Conservation (phyloP, 2,797 vertebrate species). For the Menidia menidia region DNA sequence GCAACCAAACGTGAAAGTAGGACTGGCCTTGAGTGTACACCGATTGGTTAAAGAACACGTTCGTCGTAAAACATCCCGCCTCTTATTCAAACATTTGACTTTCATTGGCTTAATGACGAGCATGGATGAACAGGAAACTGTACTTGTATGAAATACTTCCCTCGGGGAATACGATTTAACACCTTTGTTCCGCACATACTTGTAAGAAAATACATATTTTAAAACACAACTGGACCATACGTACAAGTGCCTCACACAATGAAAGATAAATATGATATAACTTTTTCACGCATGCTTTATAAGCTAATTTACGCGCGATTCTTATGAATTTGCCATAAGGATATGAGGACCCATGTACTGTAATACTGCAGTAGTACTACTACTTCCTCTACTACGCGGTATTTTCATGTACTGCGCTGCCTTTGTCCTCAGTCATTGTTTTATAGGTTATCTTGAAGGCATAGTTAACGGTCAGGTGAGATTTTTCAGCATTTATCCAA, state of each 20-base stretch:
- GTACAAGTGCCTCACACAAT: neutral
- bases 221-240: slow-evolving; percentile 12
- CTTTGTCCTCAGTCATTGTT: slow-evolving; percentile 67
- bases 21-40: fast-evolving
- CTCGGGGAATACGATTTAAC: slow-evolving; percentile 60
- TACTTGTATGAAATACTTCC: slow-evolving; percentile 75
- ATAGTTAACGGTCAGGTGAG: slow-evolving; percentile 66
- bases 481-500: slow-evolving; percentile 10
- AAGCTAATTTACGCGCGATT: slow-evolving; percentile 14
- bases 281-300: slow-evolving; percentile 57
- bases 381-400: slow-evolving; percentile 84
- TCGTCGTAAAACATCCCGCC: slow-evolving; percentile 32
- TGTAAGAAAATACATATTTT: slow-evolving; percentile 62
- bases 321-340: slow-evolving; percentile 26
- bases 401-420: slow-evolving; percentile 76
- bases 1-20: slow-evolving; percentile 55
- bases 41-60: slow-evolving; percentile 56
- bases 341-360: slow-evolving; percentile 70
- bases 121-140: slow-evolving; percentile 68
- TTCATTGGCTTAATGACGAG: slow-evolving; percentile 48
- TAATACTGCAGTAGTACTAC: slow-evolving; percentile 81
- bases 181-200: slow-evolving; percentile 74
- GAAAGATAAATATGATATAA: slow-evolving; percentile 24
- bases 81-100: fast-evolving
- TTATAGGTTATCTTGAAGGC: slow-evolving; percentile 37